Percentiles rank a stretch among this genome's conserved stretches.
phyloP scores from a whole-genome alignment of 2,113 vertebrate genomes.

The Colistium nudipinnis region DNA sequence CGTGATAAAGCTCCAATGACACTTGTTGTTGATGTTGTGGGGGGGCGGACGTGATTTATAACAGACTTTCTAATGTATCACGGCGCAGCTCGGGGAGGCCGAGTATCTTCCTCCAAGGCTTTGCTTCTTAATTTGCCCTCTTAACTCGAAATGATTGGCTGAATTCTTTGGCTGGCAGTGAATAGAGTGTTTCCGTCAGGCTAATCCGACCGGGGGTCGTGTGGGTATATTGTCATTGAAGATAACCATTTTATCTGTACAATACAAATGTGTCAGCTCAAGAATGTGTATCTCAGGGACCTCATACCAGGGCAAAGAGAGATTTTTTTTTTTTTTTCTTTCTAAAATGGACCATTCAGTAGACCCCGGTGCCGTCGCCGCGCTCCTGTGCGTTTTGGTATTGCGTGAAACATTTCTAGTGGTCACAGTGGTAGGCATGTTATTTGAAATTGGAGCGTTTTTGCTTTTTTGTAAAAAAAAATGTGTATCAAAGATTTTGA shows the following conservation, averaged over 20 bases:
- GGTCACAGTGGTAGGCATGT: background rate
- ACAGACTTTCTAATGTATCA: conserved; percentile 14
- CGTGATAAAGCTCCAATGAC: conserved; percentile 57
- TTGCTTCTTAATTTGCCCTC: background rate
- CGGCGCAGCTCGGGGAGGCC: background rate
- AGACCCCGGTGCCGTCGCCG: background rate
- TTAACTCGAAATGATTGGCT: background rate
- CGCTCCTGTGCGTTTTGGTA: background rate
- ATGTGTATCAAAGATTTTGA: too few species aligned
- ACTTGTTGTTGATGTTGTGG: conserved; percentile 39
- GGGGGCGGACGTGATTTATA: conserved; percentile 24
- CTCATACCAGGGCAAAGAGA: background rate
- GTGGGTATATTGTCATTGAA: background rate
- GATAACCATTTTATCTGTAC: background rate
- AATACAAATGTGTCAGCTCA: background rate
- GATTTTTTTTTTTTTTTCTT: too few species aligned
- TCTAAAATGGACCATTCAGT: background rate
- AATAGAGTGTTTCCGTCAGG: background rate
- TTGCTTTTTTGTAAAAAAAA: too few species aligned
- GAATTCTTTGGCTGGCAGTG: background rate
- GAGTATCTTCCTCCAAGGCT: background rate
- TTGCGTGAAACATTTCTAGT: background rate
- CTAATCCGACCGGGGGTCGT: background rate
- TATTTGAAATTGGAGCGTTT: background rate
- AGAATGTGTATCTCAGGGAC: background rate